Evolutionary conservation across 1,140 invertebrate species (phyloP), one percentile per base, ranked within the genome.

Genomic region (Apis cerana): DNA sequence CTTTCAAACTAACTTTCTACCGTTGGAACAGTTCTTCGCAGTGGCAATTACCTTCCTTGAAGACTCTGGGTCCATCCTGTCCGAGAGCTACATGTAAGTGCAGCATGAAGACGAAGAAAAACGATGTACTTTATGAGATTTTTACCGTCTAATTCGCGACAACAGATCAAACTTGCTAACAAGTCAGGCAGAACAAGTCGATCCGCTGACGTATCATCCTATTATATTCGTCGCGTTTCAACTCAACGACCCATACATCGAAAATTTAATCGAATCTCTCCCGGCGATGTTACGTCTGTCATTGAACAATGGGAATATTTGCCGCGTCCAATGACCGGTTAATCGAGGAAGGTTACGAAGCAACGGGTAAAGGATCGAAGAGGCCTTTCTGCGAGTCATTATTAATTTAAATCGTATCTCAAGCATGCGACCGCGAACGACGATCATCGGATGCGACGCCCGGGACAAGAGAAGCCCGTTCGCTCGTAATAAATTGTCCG

Each of bases 11-110:
- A 13, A 5, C 27, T 23, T 56, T 48, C 54, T 33, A 68, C 9
- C 9, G 59, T 15, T 12, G 21, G 11, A 52, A 72, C 23, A 5
- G 15, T 61, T 52, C 19, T 33, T 12, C 43, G 71, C 58, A n/a
- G 3, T 61, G 52, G 15, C 43, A 58, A 72, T 85, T 84, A 91
- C 90, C 90, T 88, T 91, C 89, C 69, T 90, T 90, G 67, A 90
- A 84, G 23, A 91, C 83, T 68, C 89, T 82, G 9, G 90, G 88
- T 21, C 86, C 90, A 62, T 89, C 89, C 56, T 91, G 88, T 61
- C 83, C 87, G 50, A 89, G 75, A 2, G 88, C 90, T 91, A 84
- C 81, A 27, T n/a, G 13, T 88, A 64, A 21, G 64, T 7, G 80
- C 21, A 75, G 68, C 50, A 59, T 48, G 43, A 71, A 27, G 27